Evolutionary conservation across 2,888 invertebrate species (phyloP), one percentile per base, ranked within the genome.

Genomic region (Dasypolia templi): DNA sequence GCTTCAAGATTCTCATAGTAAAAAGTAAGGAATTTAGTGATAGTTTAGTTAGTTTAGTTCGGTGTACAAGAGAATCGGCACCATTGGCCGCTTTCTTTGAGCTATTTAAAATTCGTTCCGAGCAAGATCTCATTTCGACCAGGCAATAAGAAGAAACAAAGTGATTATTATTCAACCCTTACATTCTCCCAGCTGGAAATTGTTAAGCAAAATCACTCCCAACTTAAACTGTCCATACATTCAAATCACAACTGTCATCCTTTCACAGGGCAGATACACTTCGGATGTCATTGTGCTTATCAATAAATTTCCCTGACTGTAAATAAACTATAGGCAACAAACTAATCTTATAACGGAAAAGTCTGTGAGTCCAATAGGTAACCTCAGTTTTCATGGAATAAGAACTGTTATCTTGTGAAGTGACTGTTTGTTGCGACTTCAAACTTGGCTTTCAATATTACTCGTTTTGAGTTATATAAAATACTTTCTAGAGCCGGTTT

Each of bases 71-170:
- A n/a, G n/a, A n/a, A n/a, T n/a, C n/a, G n/a, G n/a, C n/a, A n/a
- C n/a, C n/a, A n/a, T n/a, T 61, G 42, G 35, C 6, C 9, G 42
- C 62, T 74, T 63, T 73, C 59, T 71, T 69, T 74, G 26, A 62
- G 39, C 59, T 70, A 65, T 73, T 84, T 83, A 80, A 85, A 87
- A 88, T 87, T 77, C 80, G 82, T 80, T 84, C 81, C 72, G 75
- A 75, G 68, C 82, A 79, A 87, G 83, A 84, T 83, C 42, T 86
- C 69, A 67, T 74, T 69, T 77, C 76, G 56, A 85, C 77, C 75
- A 46, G 63, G 35, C 29, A 51, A 61, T 86, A 84, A 84, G 82
- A 85, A 68, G 80, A 86, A 82, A 83, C 76, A 79, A 70, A 73
- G 69, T 76, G 71, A 82, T 86, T 29, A 55, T 22, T 44, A 68